Base-by-base conservation (phyloP, 2,888 invertebrate genomes). In the Diadromus collaris region DNA sequence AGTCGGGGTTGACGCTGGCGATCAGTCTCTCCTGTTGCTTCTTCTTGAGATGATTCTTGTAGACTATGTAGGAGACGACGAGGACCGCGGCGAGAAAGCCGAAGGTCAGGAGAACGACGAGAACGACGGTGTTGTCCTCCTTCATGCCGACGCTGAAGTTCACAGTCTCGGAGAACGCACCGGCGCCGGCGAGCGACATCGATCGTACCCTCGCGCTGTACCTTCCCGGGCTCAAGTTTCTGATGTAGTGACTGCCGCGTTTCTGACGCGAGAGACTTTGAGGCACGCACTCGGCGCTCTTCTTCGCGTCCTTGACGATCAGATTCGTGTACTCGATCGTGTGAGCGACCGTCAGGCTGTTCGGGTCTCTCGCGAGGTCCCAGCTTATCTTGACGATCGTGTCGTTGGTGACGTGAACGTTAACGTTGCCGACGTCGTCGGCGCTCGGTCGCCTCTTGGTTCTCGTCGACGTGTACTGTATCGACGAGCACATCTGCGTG, bases 1-100 rank as follows among this genome's bases (percentile, higher is more conserved):
- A 95, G 80, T 95, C 94, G 0, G 95, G 95, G 90, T 95, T 95
- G 4, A 94, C 92, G 19, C 92, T 93, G 6, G 93, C 91, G 80
- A 94, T 92, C 24, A 93, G 88, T 79, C 90, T 91, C 16, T 91
- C 87, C 63, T 91, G 89, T 46, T 90, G 88, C 9, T 86, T 84
- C 29, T 83, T 87, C n/a, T 86, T 87, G 13, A 82, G 85, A 54
- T 88, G 88, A 56, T 82, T 88, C 60, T 86, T 89, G 77, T 89
- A 88, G 9, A 88, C 81, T 16, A 88, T 72, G 69, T 88, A 90
- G n/a, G 82, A 80, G 6, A 79, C 70, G 1, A 87, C 29, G 6
- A 76, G 7, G 0, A 79, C 34, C 2, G 84, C 46, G 0, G 81
- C 51, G n/a, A 88, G 34, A 10, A 85, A 34, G 0, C 76, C 81